Conservation (phyloP, 1,140 invertebrate species). For the Parapsyche elsis region DNA sequence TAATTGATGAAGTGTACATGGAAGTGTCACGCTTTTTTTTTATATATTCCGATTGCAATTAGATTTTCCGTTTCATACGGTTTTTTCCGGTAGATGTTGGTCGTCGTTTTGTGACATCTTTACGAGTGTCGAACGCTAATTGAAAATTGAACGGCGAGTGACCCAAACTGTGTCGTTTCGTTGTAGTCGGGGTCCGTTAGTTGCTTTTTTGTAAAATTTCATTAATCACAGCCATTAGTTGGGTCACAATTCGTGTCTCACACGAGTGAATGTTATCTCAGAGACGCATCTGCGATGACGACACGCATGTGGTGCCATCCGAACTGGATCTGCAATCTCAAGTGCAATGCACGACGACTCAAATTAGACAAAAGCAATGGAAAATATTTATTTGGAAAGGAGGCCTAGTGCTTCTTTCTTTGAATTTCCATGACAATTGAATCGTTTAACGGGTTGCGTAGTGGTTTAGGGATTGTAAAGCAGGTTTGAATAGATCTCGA, state of each 20-base stretch:
- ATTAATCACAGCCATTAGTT: slow-evolving; percentile 11
- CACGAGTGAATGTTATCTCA: slow-evolving; percentile 27
- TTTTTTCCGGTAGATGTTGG: too few species aligned
- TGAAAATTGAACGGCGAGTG: not conserved
- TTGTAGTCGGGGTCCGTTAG: not conserved
- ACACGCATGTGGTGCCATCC: not conserved
- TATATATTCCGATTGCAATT: too few species aligned
- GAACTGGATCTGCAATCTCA: not conserved
- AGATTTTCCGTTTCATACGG: too few species aligned
- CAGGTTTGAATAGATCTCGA: too few species aligned
- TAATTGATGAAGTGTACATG: too few species aligned
- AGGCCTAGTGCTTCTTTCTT: too few species aligned
- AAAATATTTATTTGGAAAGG: too few species aligned
- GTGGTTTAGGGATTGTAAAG: too few species aligned
- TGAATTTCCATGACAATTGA: too few species aligned
- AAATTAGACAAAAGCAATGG: not conserved
- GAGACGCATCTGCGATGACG: not conserved
- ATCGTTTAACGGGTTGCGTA: too few species aligned
- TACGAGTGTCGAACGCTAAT: not conserved
- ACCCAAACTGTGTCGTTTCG: not conserved
- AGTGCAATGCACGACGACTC: not conserved
- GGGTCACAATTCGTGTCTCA: slow-evolving; percentile 24
- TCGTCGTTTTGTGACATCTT: too few species aligned
- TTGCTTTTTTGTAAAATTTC: not conserved
- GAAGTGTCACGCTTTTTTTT: too few species aligned